Base-by-base conservation (phyloP, 1,140 invertebrate genomes). In the Drosophila kanapiae region DNA sequence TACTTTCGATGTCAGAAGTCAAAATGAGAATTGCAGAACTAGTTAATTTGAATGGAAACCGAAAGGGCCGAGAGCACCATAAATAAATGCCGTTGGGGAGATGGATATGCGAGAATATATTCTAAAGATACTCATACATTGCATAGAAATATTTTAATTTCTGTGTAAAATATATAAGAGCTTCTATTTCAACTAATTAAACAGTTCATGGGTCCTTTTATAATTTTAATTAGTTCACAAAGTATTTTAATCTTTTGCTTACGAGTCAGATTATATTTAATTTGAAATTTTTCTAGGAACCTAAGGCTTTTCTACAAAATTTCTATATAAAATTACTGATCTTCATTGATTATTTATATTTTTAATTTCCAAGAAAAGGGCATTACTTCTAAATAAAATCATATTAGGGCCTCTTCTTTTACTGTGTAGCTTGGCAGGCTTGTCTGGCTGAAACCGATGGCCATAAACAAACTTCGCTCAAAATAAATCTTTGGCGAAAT, bases 1-100 rank as follows among this genome's bases (percentile, higher is more conserved):
- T 84, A 81, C 60, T 49, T 45, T 51, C 45, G 68, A 60, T 74
- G 70, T 74, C 70, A 53, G 54, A 71, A 71, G 76, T 69, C 63
- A 60, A 40, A 61, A 60, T 75, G 77, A 48, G 72, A 88, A 88
- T 63, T 74, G 74, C 76, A 67, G 63, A 56, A 67, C 62, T 45
- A 54, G 76, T 53, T 56, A 54, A 70, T 70, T 61, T 78, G 51
- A 63, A 75, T 58, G 57, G 51, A 61, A 48, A 38, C 43, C 49
- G 37, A 62, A 54, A 33, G 18, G 33, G 37, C 16, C 31, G n/a
- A 33, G 10, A 40, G 11, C 47, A 14, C 47, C 35, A 27, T 23
- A 62, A 64, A 35, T 40, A 43, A 60, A 45, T 62, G 29, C 58
- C 37, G n/a, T 69, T 35, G 42, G 23, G 68, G 38, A 62, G 43